These are phyloP conservation scores for Coluber constrictor DNA, from an alignment of 2,797 vertebrate species.

Conservation along the genomic window DNA sequence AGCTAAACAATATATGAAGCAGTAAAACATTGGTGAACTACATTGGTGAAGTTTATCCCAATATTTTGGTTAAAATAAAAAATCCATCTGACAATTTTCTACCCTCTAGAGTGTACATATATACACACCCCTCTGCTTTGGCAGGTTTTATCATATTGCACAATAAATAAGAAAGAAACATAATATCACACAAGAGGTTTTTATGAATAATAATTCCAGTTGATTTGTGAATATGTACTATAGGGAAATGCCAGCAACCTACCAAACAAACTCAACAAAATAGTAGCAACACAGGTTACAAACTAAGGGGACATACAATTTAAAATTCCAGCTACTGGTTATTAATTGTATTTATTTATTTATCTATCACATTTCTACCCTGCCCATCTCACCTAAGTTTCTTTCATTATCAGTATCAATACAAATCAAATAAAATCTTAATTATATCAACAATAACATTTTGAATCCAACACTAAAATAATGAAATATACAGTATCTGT, in stretches of 20 bases:
- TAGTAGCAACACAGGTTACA: background rate
- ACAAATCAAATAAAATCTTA: background rate
- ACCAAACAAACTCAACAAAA: background rate
- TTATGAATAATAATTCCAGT: background rate
- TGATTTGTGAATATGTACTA: background rate
- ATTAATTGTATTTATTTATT: background rate
- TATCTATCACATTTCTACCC: too few species aligned
- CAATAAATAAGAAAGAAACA: background rate
- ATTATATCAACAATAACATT: background rate
- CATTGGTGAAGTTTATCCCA: background rate
- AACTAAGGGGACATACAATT: background rate
- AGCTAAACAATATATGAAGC: background rate
- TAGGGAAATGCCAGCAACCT: background rate
- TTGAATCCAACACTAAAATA: background rate
- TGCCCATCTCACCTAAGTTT: too few species aligned
- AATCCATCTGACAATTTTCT: background rate
- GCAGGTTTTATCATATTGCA: background rate
- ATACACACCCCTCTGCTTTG: background rate
- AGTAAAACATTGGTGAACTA: background rate
- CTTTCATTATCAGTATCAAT: background rate
- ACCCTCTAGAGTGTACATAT: background rate
- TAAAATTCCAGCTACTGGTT: background rate
- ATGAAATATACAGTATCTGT: background rate
- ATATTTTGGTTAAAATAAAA: background rate
- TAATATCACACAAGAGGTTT: background rate